These are phyloP conservation scores for Spilogale gracilis DNA, from an alignment of 2,113 vertebrate genomes.

Conservation along the genomic window DNA sequence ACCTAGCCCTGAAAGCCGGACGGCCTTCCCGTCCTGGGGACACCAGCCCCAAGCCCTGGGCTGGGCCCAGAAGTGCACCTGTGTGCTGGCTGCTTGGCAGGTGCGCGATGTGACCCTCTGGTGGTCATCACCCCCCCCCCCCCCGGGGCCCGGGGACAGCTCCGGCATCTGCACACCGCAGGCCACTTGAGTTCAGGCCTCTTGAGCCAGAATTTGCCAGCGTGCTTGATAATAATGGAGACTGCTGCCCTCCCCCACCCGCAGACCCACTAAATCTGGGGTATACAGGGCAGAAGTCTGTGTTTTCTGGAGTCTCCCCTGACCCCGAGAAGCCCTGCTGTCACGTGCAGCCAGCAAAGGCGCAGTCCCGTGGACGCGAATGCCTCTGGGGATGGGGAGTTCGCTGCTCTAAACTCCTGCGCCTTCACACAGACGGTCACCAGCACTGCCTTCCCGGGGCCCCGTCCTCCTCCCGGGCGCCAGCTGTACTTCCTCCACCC, in stretches of 20 bases:
- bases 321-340: fast-evolving
- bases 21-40: fast-evolving
- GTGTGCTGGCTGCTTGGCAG: fast-evolving
- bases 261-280: background rate
- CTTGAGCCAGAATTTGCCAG: background rate
- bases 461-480: fast-evolving
- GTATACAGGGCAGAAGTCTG: fast-evolving
- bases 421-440: fast-evolving
- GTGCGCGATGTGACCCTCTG: fast-evolving
- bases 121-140: background rate
- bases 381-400: fast-evolving
- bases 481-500: fast-evolving
- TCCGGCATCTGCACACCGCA: background rate
- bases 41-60: fast-evolving
- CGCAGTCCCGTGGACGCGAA: background rate
- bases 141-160: fast-evolving
- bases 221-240: background rate
- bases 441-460: fast-evolving
- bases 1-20: too few species aligned
- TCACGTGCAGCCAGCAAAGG: background rate
- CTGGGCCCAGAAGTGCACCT: fast-evolving
- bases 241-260: background rate
- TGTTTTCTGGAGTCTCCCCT: background rate
- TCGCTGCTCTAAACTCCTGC: fast-evolving
- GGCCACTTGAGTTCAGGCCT: fast-evolving